These are phyloP conservation scores for Tringa solitaria DNA, from an alignment of 2,113 vertebrate species.

Conservation along the genomic window DNA sequence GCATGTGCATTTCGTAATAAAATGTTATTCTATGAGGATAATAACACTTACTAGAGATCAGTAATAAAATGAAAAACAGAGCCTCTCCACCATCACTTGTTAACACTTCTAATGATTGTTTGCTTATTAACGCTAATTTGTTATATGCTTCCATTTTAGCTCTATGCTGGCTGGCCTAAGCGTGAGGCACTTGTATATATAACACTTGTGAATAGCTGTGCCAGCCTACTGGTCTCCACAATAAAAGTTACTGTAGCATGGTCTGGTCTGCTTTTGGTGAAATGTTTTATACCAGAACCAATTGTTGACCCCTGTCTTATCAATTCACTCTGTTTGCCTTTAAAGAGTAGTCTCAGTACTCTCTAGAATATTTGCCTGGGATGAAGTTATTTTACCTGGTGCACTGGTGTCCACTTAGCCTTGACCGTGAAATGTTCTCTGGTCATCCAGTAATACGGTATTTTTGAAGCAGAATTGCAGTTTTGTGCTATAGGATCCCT, in stretches of 20 bases:
- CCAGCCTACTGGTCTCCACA: not conserved
- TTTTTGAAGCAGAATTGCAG: not conserved
- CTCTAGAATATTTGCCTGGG: not conserved
- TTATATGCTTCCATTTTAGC: constrained; percentile 22
- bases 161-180: not conserved
- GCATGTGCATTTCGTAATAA: constrained; percentile 32
- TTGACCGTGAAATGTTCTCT: not conserved
- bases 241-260: constrained; percentile 5
- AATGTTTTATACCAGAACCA: not conserved
- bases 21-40: constrained; percentile 39
- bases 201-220: not conserved
- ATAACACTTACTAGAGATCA: constrained; percentile 37
- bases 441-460: not conserved
- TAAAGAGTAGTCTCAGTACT: not conserved
- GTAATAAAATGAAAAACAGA: constrained; percentile 42
- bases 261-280: not conserved
- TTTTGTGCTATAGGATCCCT: not conserved
- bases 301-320: not conserved
- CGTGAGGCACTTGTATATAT: not conserved
- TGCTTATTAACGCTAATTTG: constrained; percentile 42
- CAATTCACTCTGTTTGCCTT: constrained; percentile 24
- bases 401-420: not conserved
- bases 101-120: constrained; percentile 51
- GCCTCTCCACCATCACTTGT: constrained; percentile 37
- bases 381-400: not conserved